A percentile compares a stretch with the other conserved stretches of the same genome.
phyloP scores from a whole-genome alignment of 2,888 invertebrate genomes.

The Drosophila longiperda region DNA sequence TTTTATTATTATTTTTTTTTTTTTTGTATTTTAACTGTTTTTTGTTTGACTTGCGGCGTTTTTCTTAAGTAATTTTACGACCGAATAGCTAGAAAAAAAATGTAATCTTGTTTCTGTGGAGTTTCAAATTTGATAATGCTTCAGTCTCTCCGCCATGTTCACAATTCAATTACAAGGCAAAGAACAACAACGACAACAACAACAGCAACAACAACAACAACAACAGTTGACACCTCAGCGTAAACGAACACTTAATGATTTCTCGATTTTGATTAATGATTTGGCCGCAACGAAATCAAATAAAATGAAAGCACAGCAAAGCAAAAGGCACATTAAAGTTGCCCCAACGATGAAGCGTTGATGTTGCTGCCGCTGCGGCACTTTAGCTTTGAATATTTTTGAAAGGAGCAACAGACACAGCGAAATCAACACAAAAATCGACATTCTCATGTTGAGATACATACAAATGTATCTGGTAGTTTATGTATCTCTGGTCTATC shows the following conservation, averaged over 20 bases:
- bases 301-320: conserved; percentile 39
- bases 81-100: conserved; percentile 26
- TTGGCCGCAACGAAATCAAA: conserved; percentile 51
- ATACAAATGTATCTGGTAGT: conserved; percentile 21
- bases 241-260: conserved; percentile 69
- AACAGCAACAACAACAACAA: conserved; percentile 31
- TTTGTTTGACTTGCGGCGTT: conserved; percentile 44
- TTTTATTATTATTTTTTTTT: too few relatives aligned
- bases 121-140: conserved; percentile 25
- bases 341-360: conserved; percentile 29
- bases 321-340: conserved; percentile 43
- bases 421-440: conserved; percentile 1
- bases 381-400: conserved; percentile 68
- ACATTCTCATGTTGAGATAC: conserved; percentile 4
- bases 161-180: conserved; percentile 75
- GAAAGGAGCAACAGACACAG: conserved; percentile 38
- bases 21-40: conserved; percentile 9
- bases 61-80: conserved; percentile 34
- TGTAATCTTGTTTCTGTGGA: conserved; percentile 58
- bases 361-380: conserved; percentile 55
- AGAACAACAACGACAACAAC: conserved; percentile 46
- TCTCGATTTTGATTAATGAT: conserved; percentile 75
- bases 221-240: conserved; percentile 66
- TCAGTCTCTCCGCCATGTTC: conserved; percentile 55
- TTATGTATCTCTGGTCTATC: not conserved